Evolutionary conservation across 2,797 vertebrate species (phyloP).

Genomic region (Simalia tracyae): DNA sequence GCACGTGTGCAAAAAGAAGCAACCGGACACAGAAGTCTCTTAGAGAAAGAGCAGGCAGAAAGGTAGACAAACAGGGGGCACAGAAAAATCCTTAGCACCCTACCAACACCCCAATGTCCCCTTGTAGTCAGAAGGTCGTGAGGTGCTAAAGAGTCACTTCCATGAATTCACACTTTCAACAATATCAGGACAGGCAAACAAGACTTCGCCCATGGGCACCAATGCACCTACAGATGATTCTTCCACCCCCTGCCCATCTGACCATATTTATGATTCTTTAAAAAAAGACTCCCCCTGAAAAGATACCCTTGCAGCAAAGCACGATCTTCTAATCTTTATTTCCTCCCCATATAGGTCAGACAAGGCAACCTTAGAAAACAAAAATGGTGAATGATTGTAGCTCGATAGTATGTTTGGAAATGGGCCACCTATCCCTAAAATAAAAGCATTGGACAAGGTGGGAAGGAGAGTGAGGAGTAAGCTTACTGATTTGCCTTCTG

Average conservation of each 20-base stretch:
- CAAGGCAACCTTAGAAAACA: neutral
- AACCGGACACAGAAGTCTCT: neutral
- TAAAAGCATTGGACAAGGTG: neutral
- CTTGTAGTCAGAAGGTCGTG: neutral
- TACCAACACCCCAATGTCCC: neutral
- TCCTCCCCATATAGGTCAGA: neutral
- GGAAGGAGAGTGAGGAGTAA: neutral
- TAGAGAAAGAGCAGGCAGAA: neutral
- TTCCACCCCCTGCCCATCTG: neutral
- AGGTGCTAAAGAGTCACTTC: neutral
- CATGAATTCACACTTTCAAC: neutral
- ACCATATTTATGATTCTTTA: neutral
- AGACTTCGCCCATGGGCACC: neutral
- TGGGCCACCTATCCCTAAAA: neutral
- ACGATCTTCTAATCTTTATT: neutral
- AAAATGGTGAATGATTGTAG: too few species aligned
- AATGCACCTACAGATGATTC: neutral
- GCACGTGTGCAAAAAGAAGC: neutral
- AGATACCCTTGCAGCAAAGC: neutral
- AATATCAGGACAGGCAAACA: neutral
- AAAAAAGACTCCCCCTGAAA: neutral
- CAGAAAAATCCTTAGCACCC: neutral
- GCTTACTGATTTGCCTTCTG: neutral
- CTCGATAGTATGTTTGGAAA: neutral
- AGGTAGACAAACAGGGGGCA: neutral